Percentiles rank a stretch among this genome's conserved stretches.
Conservation (phyloP, 2,113 vertebrate genomes). For the Pteropus alecto region DNA sequence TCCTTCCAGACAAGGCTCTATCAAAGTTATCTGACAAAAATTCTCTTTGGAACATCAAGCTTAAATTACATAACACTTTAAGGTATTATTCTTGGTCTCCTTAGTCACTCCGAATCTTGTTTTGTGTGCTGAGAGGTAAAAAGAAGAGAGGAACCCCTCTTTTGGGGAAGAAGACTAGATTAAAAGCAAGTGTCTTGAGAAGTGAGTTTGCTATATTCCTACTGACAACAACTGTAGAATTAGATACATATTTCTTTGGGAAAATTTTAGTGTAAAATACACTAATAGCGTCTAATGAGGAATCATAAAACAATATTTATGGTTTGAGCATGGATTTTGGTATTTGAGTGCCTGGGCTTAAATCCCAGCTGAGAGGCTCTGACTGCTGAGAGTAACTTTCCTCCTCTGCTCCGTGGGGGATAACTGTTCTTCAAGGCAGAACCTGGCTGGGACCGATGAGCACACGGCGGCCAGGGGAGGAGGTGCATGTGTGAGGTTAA, state of each 20-base stretch:
- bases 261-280: not conserved
- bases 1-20: conserved; percentile 51
- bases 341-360: not conserved
- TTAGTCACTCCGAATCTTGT: conserved; percentile 16
- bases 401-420: no score
- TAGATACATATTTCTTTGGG: not conserved
- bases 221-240: not conserved
- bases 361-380: not conserved
- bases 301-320: not conserved
- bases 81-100: conserved; percentile 30
- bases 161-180: not conserved
- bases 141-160: not conserved
- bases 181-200: not conserved
- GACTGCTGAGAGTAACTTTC: not conserved
- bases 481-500: not conserved
- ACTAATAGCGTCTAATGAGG: not conserved
- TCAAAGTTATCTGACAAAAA: conserved; percentile 55
- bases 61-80: conserved; percentile 43
- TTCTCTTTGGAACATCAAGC: not conserved
- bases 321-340: not conserved
- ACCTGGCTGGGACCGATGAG: not conserved
- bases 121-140: not conserved
- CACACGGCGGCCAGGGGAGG: fast-evolving
- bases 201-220: not conserved
- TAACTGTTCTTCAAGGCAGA: not conserved